Evolutionary conservation across 2,797 vertebrate genomes (phyloP).

Genomic region (Gallinago stenura): DNA sequence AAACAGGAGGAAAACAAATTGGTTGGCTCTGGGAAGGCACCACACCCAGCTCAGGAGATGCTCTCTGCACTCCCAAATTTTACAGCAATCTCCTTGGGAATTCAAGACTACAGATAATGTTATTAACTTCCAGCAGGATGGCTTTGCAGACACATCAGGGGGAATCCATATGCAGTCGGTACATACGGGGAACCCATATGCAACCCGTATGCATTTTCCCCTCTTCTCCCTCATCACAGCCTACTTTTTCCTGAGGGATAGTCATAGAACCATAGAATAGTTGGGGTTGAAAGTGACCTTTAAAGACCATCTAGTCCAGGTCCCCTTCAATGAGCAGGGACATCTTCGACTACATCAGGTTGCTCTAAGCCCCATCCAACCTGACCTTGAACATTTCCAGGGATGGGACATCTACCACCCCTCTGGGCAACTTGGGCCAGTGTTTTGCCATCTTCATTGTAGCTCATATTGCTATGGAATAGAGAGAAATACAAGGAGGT

Average conservation of each 20-base stretch:
- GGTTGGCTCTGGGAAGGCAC: not conserved
- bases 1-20: not conserved
- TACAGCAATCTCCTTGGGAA: not conserved
- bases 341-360: not conserved
- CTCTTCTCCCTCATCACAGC: accelerated
- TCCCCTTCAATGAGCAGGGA: not conserved
- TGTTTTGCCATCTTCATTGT: not conserved
- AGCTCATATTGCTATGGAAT: not conserved
- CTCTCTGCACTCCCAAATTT: not conserved
- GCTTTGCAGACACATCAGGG: not conserved
- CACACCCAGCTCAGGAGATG: not conserved
- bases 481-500: not conserved
- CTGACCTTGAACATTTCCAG: not conserved
- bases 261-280: not conserved
- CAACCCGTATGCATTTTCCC: not conserved
- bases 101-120: not conserved
- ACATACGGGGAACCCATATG: not conserved
- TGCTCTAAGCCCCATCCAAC: not conserved
- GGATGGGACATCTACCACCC: not conserved
- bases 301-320: not conserved
- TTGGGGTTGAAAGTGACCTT: not conserved
- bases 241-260: not conserved
- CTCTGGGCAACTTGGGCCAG: not conserved
- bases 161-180: not conserved
- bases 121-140: not conserved